Percentiles rank a stretch among this genome's conserved stretches.
Evolutionary conservation across 2,888 invertebrate species (phyloP).

Genomic region (Oscheius sp.): DNA sequence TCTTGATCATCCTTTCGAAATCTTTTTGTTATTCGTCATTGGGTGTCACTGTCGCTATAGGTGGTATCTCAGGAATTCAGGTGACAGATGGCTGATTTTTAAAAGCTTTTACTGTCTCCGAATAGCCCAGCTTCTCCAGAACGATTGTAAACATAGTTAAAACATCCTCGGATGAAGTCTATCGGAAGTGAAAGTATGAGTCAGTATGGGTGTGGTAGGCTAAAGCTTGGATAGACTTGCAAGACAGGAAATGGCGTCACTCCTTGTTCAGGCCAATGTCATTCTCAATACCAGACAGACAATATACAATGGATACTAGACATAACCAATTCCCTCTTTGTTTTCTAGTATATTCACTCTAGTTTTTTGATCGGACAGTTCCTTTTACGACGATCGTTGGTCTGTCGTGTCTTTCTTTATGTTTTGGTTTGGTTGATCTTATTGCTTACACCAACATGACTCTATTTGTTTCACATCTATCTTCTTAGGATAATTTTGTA

Average conservation of each 20-base stretch:
- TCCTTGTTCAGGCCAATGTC: not conserved
- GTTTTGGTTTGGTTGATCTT: no score
- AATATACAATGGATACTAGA: not conserved
- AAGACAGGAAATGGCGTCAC: conserved; percentile 17
- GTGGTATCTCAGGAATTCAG: conserved; percentile 16
- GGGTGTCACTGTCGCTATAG: conserved; percentile 20
- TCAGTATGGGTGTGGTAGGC: conserved; percentile 20
- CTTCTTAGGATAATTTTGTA: no score
- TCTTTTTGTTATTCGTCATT: conserved; percentile 3
- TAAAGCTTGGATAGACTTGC: conserved; percentile 6
- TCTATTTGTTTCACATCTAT: no score
- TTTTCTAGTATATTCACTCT: no score
- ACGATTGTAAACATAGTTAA: no score
- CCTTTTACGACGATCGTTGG: no score
- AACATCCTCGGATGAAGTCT: no score
- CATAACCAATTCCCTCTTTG: no score
- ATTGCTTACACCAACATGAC: no score
- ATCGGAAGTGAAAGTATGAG: conserved; percentile 23
- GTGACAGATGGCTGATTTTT: conserved; percentile 21
- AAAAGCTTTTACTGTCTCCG: conserved; percentile 1
- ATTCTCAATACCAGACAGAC: not conserved
- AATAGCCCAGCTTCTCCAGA: not conserved
- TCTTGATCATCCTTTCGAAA: conserved; percentile 2
- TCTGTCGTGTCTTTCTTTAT: no score
- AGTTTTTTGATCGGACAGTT: no score